Evolutionary conservation across 2,888 invertebrate genomes (phyloP).

Genomic region (Caenorhabditis zanzibari): DNA sequence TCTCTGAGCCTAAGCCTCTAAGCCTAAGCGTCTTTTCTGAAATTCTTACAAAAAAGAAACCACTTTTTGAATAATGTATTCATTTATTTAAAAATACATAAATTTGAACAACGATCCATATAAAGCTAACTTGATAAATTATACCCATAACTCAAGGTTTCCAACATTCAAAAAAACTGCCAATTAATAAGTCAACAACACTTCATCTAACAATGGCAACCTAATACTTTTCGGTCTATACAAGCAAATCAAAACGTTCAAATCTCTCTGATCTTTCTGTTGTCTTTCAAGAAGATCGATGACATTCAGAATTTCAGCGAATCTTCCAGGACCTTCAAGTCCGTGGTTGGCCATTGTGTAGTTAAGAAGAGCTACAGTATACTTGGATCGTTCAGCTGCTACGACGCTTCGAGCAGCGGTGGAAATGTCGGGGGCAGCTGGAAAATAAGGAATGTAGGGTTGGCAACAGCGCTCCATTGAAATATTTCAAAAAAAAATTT

Average conservation of each 20-base stretch:
- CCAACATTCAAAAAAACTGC: too few species aligned
- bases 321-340: constrained; percentile 36
- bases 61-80: too few species aligned
- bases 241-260: constrained; percentile 21
- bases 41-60: too few species aligned
- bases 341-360: constrained; percentile 45
- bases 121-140: too few species aligned
- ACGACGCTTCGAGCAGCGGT: constrained; percentile 17
- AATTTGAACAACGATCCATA: too few species aligned
- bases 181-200: constrained; percentile 42
- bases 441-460: too few species aligned
- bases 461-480: too few species aligned
- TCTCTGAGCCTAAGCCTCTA: too few species aligned
- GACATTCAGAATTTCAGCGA: constrained; percentile 44
- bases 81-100: too few species aligned
- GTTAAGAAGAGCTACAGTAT: constrained; percentile 43
- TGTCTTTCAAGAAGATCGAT: constrained; percentile 58
- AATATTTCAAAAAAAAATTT: too few species aligned
- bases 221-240: constrained; percentile 17
- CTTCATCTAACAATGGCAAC: constrained; percentile 52
- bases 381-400: constrained; percentile 40
- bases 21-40: too few species aligned
- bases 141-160: too few species aligned
- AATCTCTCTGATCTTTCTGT: constrained; percentile 55
- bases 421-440: constrained; percentile 53